A percentile compares a stretch with the other conserved stretches of the same genome.
Evolutionary conservation across 2,113 vertebrate species (phyloP).

Genomic region (Aplodontia rufa): DNA sequence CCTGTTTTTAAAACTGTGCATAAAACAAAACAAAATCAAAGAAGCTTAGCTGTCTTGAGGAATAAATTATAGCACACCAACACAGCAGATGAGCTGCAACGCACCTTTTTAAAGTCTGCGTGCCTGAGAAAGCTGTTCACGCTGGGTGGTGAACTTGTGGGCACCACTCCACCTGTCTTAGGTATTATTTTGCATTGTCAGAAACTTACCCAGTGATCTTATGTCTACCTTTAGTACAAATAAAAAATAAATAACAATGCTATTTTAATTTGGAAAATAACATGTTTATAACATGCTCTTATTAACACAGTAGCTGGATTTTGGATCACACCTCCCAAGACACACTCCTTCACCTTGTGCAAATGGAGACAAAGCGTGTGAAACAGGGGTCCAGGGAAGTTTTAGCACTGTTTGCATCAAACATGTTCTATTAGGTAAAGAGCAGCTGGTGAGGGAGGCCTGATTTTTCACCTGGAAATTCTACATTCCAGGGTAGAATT

Average conservation of each 20-base stretch:
- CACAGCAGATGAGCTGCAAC: neutral
- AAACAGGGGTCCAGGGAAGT: neutral
- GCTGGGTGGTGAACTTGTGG: neutral
- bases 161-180: neutral
- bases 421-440: neutral
- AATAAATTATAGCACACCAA: neutral
- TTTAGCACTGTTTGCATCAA: neutral
- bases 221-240: neutral
- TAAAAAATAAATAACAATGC: neutral
- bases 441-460: neutral
- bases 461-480: neutral
- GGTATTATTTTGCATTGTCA: neutral
- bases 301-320: neutral
- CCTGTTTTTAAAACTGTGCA: slow-evolving; percentile 17
- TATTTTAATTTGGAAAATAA: slow-evolving; percentile 23
- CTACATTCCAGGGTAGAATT: neutral
- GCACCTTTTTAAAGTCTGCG: neutral
- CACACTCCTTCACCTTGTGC: neutral
- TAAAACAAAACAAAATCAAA: slow-evolving; percentile 9
- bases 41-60: neutral
- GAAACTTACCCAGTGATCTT: neutral
- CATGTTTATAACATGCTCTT: neutral
- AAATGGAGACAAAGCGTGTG: neutral
- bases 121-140: neutral
- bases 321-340: neutral